Percentiles rank a stretch among this genome's conserved stretches.
Conservation (phyloP, 2,888 invertebrate species). For the Spisula subtruncata region DNA sequence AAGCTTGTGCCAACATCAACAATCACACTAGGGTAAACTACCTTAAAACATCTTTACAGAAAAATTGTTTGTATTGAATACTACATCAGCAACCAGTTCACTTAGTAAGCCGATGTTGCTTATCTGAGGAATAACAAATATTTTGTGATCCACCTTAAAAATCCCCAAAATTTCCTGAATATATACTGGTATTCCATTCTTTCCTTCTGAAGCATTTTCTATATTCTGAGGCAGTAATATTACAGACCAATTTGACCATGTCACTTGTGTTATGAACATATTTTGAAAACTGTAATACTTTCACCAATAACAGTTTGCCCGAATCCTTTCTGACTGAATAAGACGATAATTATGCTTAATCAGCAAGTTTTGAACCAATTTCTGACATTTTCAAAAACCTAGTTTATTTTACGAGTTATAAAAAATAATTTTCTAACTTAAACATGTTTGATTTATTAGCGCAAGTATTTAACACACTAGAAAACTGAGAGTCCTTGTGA, state of each 20-base stretch:
- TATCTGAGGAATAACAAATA: not conserved
- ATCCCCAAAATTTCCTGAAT: not conserved
- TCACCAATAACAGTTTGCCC: not conserved
- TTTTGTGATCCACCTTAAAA: not conserved
- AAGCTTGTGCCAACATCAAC: not conserved
- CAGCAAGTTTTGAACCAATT: not conserved
- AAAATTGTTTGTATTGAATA: not conserved
- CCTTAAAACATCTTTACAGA: not conserved
- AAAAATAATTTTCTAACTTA: not conserved
- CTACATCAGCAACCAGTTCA: not conserved
- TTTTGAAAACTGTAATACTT: not conserved
- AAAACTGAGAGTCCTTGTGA: not conserved
- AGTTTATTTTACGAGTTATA: no score
- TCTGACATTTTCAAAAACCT: not conserved
- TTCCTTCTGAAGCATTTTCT: not conserved
- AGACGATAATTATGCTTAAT: no score
- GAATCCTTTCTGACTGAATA: no score
- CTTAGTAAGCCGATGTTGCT: not conserved
- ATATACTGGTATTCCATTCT: not conserved
- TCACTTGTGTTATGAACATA: not conserved
- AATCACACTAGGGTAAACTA: not conserved
- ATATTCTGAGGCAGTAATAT: not conserved
- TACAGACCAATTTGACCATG: no score
- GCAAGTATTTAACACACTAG: not conserved
- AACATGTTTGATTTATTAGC: slow-evolving; percentile 13